These are phyloP conservation scores for Eidolon dupreanum DNA, from an alignment of 2,797 vertebrate species.

Conservation along the genomic window DNA sequence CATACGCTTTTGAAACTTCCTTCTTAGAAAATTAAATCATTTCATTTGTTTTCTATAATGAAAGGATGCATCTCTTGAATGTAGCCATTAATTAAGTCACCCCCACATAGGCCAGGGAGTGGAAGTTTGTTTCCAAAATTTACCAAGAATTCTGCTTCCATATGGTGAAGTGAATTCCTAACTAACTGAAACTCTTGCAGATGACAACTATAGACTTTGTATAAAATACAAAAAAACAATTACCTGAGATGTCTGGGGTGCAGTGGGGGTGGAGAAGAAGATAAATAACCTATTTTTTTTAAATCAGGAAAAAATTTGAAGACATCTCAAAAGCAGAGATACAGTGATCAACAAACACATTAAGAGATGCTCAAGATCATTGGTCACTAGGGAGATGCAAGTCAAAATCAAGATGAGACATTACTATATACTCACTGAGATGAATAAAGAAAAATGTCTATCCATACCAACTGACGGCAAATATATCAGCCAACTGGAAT, in stretches of 20 bases:
- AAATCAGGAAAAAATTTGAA: background rate
- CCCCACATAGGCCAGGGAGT: background rate
- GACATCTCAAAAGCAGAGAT: background rate
- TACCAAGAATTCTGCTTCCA: background rate
- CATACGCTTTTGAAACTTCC: background rate
- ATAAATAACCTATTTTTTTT: background rate
- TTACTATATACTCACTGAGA: rapidly evolving
- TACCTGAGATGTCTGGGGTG: background rate
- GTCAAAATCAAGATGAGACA: background rate
- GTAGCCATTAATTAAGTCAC: background rate
- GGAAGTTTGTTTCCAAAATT: background rate
- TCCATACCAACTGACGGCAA: no score
- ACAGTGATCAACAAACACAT: rapidly evolving
- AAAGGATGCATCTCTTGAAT: background rate
- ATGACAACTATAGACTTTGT: background rate
- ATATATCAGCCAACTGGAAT: background rate
- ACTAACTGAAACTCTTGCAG: background rate
- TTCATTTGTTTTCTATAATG: background rate
- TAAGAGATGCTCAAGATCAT: background rate
- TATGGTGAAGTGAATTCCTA: background rate
- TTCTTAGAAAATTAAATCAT: background rate
- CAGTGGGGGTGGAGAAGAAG: background rate
- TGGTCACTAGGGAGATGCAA: background rate
- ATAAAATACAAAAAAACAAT: background rate
- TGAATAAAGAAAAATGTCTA: background rate